Evolutionary conservation across 1,140 invertebrate genomes (phyloP).

Genomic region (Chironomus striatipennis): DNA sequence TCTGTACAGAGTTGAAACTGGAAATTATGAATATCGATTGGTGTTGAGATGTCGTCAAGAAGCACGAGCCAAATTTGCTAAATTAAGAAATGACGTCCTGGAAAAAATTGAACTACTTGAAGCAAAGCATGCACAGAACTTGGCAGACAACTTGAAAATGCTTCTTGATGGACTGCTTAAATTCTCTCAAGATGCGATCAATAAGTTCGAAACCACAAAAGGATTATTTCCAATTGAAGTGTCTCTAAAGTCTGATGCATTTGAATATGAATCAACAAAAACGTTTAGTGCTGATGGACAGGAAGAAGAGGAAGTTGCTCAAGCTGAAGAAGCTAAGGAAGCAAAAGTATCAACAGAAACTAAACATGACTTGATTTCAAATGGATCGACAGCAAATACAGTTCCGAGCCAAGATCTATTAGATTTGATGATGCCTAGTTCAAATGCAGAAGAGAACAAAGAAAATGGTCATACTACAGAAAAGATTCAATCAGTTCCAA

Average conservation of each 20-base stretch:
- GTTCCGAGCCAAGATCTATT: background rate
- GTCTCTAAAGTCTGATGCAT: slow-evolving; percentile 83
- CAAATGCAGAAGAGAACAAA: background rate
- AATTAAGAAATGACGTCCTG: slow-evolving; percentile 85
- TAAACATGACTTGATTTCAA: background rate
- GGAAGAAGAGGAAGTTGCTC: background rate
- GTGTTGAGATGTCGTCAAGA: slow-evolving; percentile 92
- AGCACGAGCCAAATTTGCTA: slow-evolving; percentile 82
- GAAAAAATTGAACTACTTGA: slow-evolving; percentile 95
- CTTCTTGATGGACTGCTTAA: slow-evolving; percentile 71
- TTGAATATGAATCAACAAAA: slow-evolving; percentile 66
- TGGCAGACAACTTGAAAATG: slow-evolving; percentile 75
- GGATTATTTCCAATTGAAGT: slow-evolving; percentile 93
- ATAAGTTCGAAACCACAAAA: slow-evolving; percentile 59
- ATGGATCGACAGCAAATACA: background rate
- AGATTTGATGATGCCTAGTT: background rate
- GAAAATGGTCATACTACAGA: background rate
- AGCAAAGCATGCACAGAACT: slow-evolving; percentile 93
- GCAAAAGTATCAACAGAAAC: background rate
- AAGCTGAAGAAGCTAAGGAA: slow-evolving; percentile 12
- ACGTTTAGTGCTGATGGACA: background rate
- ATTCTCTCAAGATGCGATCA: slow-evolving; percentile 56
- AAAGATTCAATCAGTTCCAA: background rate
- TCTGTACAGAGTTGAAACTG: slow-evolving; percentile 93
- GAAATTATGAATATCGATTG: slow-evolving; percentile 97